Evolutionary conservation across 2,113 vertebrate species (phyloP).

Genomic region (Centrocercus urophasianus): DNA sequence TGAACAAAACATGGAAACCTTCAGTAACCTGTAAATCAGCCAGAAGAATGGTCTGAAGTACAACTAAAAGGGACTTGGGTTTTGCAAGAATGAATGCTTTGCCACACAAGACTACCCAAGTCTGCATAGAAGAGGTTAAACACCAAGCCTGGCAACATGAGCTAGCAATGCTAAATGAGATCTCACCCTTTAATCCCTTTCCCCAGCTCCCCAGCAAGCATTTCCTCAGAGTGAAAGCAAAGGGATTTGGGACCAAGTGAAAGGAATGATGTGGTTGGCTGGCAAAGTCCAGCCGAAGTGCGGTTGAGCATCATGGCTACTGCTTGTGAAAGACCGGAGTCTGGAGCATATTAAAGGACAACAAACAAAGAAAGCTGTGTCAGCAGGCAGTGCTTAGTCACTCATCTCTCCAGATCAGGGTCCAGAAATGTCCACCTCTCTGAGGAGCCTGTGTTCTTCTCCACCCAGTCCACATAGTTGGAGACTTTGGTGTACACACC

Average conservation of each 20-base stretch:
- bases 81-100: neutral
- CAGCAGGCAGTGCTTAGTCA: constrained; percentile 27
- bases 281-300: neutral
- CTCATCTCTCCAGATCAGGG: constrained; percentile 72
- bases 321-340: constrained; percentile 46
- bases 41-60: neutral
- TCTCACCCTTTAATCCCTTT: neutral
- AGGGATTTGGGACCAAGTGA: neutral
- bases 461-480: constrained; percentile 89
- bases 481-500: constrained; percentile 94
- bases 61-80: neutral
- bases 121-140: neutral
- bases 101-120: neutral
- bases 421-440: constrained; percentile 58
- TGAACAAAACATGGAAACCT: neutral
- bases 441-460: constrained; percentile 73
- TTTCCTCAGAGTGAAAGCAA: neutral
- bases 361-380: constrained; percentile 18
- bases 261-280: neutral
- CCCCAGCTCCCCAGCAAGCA: neutral
- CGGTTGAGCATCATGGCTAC: neutral
- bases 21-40: neutral
- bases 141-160: neutral
- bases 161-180: neutral
- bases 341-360: constrained; percentile 61